A percentile compares a stretch with the other conserved stretches of the same genome.
Evolutionary conservation across 1,140 invertebrate species (phyloP).

Genomic region (Nomia melanderi): DNA sequence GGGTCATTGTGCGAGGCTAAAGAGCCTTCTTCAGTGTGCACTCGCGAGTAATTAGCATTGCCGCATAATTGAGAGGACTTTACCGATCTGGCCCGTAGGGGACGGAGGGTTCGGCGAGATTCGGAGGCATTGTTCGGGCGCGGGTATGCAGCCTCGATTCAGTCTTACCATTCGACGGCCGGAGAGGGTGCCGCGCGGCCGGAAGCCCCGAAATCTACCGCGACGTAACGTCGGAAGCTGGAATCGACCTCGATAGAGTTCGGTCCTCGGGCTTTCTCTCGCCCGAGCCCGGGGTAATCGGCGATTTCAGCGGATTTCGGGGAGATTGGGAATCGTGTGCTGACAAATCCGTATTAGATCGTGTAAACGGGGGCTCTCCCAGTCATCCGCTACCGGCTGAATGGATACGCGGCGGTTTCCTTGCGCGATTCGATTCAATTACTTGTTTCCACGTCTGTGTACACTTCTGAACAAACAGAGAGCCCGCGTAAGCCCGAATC

Average conservation of each 20-base stretch:
- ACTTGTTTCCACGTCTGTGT: constrained; percentile 44
- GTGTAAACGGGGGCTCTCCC: constrained; percentile 45
- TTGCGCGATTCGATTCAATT: constrained; percentile 48
- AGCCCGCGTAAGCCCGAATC: constrained; percentile 3
- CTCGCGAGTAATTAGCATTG: constrained; percentile 72
- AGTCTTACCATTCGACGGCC: constrained; percentile 51
- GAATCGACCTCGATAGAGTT: constrained; percentile 56
- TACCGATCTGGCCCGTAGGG: constrained; percentile 56
- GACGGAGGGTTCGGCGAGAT: too few species aligned
- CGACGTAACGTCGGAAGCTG: constrained; percentile 53
- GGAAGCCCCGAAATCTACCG: constrained; percentile 57
- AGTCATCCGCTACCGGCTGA: constrained; percentile 18
- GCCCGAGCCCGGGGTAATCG: constrained; percentile 51
- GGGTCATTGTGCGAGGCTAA: constrained; percentile 43
- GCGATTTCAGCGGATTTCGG: constrained; percentile 63
- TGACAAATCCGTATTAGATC: constrained; percentile 65
- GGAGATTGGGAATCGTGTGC: constrained; percentile 52
- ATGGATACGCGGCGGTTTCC: constrained; percentile 26
- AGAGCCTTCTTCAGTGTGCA: constrained; percentile 56
- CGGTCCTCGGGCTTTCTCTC: constrained; percentile 46
- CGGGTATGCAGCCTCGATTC: constrained; percentile 52
- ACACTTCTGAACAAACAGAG: constrained; percentile 45
- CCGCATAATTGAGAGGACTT: constrained; percentile 73
- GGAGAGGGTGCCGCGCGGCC: constrained; percentile 58
- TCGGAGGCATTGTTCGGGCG: constrained; percentile 52